Base-by-base conservation (phyloP, 2,888 invertebrate genomes). In the Augiades crinisus region DNA sequence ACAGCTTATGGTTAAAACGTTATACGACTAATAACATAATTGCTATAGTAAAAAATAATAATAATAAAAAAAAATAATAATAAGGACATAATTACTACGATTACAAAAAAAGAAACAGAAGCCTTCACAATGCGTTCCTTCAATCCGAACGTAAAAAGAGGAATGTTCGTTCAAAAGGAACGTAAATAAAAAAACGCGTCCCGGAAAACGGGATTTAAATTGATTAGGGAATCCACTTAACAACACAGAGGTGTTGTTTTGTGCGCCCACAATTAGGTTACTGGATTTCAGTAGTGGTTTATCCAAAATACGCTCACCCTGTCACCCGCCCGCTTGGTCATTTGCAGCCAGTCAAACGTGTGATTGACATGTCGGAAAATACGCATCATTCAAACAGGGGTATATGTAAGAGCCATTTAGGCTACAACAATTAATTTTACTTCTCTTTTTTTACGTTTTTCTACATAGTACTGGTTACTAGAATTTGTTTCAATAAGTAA, bases 291-390 rank as follows among this genome's bases (percentile, higher is more conserved):
- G 37, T 51, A 37, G 50, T 31, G 59, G 65, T 64, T 64, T 62
- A 47, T 61, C 13, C 50, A 44, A 51, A 51, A 51, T 41, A 41
- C 44, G 27, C 34, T 2, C 30, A 17, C 43, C 65, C 60, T 62
- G 62, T 63, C 64, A 67, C 63, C 54, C 63, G 38, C 56, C 57
- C 52, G 55, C 46, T 55, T 70, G 73, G 73, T 78, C 77, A 73
- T 75, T 78, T 72, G 65, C 59, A 65, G 60, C 64, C 75, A 72
- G 60, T 65, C 69, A 68, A 61, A 67, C 72, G 64, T 74, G 67
- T 68, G 76, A 81, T 75, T 76, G 80, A 78, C 81, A 75, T 71
- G 78, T 80, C 74, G 68, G 70, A 74, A 61, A 75, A 61, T 55
- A 52, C 53, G 10, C 27, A 27, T 27, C 75, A 75, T 63, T 72